Conservation (phyloP, 2,888 invertebrate species). For the Crossocerus cetratus region DNA sequence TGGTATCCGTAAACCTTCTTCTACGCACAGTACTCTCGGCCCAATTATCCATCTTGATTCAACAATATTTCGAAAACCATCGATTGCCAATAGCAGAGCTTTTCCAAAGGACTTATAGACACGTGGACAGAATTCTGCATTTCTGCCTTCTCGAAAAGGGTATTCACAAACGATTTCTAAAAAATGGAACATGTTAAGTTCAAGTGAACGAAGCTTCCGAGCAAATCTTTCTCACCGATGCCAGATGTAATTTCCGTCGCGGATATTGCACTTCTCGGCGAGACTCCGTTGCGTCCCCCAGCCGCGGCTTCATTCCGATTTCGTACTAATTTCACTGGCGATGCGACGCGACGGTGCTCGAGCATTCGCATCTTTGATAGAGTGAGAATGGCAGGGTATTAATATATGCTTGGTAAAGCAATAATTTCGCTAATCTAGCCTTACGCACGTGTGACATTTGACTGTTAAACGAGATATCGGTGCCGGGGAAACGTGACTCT, state of each 20-base stretch:
- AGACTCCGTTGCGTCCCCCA: slow-evolving; percentile 10
- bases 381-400: background rate
- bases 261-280: slow-evolving; percentile 55
- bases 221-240: slow-evolving; percentile 30
- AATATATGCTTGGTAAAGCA: too few relatives aligned
- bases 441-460: background rate
- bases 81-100: too few relatives aligned
- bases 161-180: too few relatives aligned
- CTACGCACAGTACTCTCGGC: too few relatives aligned
- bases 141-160: too few relatives aligned
- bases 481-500: slow-evolving; percentile 18
- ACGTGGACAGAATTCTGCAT: too few relatives aligned
- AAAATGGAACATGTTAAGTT: background rate
- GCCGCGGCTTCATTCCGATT: slow-evolving; percentile 31
- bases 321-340: slow-evolving; percentile 40
- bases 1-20: background rate
- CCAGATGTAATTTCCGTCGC: slow-evolving; percentile 59
- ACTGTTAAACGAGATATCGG: background rate
- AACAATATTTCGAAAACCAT: too few relatives aligned
- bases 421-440: too few relatives aligned
- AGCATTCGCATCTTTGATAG: background rate
- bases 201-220: slow-evolving; percentile 17
- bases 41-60: too few relatives aligned
- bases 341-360: slow-evolving; percentile 2
- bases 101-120: too few relatives aligned